Base-by-base conservation (phyloP, 2,888 invertebrate species). In the Pomacea canaliculata region DNA sequence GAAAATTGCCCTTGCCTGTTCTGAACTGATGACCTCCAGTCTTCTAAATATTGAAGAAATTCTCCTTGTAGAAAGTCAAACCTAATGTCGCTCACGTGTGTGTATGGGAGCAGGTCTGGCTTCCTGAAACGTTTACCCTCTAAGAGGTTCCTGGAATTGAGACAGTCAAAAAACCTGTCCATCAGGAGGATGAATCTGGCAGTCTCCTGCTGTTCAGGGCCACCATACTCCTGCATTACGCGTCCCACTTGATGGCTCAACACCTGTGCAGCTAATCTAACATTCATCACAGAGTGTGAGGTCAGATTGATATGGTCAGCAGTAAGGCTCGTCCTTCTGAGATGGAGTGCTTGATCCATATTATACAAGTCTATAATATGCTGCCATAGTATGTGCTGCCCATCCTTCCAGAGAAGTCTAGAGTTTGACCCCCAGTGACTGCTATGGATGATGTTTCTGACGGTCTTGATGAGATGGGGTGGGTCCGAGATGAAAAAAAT, bases 151-250 rank as follows among this genome's bases (percentile, higher is more conserved):
- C 70, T 23, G 7, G 7, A 12, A 37, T 70, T 70, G 18, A 70
- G n/a, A 60, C 70, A 70, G 16, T 70, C 70, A 70, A 70, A 70
- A 60, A 70, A 70, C 60, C 71, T 27, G 59, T 70, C 46, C 70
- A 70, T 70, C 18, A 18, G 12, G 19, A 60, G 10, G 12, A 70
- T 70, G 27, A 70, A 70, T 9, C 16, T 59, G 12, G 70, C 27
- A 16, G 70, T 70, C 37, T 70, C 70, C 16, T 71, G 62, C 19
- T 46, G 16, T 13, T n/a, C 51, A 1, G 23, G 46, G 9, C 51
- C 59, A 12, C 70, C 70, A 59, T 70, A 59, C 0, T 16, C 12
- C 13, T 10, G 12, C 60, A 71, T 13, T 7, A 71, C 60, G 1
- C 8, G 49, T 9, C 71, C 71, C 5, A 71, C 71, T 7, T 19